Evolutionary conservation across 1,140 invertebrate genomes (phyloP), one percentile per base, ranked within the genome.

Genomic region (Drosophila parvula): DNA sequence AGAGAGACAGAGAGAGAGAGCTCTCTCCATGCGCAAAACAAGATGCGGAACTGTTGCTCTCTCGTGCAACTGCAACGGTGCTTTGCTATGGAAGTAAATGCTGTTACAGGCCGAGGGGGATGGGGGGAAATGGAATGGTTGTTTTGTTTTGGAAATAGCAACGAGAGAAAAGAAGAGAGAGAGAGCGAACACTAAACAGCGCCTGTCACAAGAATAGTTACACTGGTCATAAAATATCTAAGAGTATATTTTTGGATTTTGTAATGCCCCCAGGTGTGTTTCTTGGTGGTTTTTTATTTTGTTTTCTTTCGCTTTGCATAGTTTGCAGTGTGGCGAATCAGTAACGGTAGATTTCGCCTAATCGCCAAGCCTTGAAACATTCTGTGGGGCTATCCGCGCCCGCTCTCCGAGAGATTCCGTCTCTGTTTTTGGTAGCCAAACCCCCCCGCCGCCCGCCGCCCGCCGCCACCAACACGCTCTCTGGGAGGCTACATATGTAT

Each of bases 21-120:
- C n/a, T 55, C 51, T 55, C 51, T 38, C 34, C 51, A 6, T 55
- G 51, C 32, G 51, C 51, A 55, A 9, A 14, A 27, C 34, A 9
- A 40, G 51, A 59, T 61, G 59, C 59, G 63, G 44, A 36, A 62
- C 47, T 53, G 47, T 57, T 58, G 51, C 74, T 61, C 65, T 78
- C 32, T 45, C 62, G 0, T 41, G 44, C 45, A 34, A 44, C 32
- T 68, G 78, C 67, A 73, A 40, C 50, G 47, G 45, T 47, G 40
- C 48, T 11, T 16, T 18, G 27, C 30, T 63, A 59, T 64, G 41
- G 45, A 18, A 48, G 44, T 67, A 48, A 48, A 34, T 68, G 43
- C 40, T 69, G 47, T 65, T 45, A 36, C 16, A 27, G 18, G 27
- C 22, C 0, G 6, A 30, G 10, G 47, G 47, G 12, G n/a, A n/a